phyloP scores from a whole-genome alignment of 2,888 invertebrate genomes.

The Morpho achilles region DNA sequence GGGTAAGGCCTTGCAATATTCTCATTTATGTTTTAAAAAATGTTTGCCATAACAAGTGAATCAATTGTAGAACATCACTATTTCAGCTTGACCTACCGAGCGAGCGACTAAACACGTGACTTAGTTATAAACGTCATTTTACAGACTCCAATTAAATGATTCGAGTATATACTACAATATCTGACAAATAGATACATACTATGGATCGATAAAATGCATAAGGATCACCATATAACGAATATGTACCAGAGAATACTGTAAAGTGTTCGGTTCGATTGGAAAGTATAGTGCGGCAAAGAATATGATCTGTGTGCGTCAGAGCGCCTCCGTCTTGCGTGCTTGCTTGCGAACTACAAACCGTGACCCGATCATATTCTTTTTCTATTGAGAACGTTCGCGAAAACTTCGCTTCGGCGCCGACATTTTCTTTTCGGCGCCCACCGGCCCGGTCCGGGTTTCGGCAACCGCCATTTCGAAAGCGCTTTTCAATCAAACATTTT shows the following conservation, averaged over 20 bases:
- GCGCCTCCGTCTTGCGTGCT: conserved; percentile 59
- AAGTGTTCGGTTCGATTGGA: conserved; percentile 22
- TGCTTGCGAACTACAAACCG: conserved; percentile 44
- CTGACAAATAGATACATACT: conserved; percentile 55
- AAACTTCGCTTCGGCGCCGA: conserved; percentile 53
- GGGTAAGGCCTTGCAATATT: too few species aligned
- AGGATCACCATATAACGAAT: conserved; percentile 44
- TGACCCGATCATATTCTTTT: conserved; percentile 72
- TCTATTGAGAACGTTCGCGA: conserved; percentile 51
- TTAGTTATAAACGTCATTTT: too few species aligned
- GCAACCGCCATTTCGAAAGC: conserved; percentile 64
- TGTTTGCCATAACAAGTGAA: too few species aligned
- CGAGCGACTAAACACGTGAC: too few species aligned
- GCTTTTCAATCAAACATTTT: conserved; percentile 75
- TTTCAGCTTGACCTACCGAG: too few species aligned
- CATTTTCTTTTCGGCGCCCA: conserved; percentile 48
- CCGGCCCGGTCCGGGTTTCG: conserved; percentile 55
- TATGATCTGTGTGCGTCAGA: conserved; percentile 55
- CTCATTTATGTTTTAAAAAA: too few species aligned
- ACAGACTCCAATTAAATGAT: too few species aligned
- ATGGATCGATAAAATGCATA: conserved; percentile 50
- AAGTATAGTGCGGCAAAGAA: conserved; percentile 48
- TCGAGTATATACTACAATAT: conserved; percentile 34
- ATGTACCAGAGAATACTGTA: conserved; percentile 36
- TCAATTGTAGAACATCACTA: too few species aligned